These are phyloP conservation scores for Erithacus rubecula DNA, from an alignment of 2,797 vertebrate genomes.

Conservation along the genomic window DNA sequence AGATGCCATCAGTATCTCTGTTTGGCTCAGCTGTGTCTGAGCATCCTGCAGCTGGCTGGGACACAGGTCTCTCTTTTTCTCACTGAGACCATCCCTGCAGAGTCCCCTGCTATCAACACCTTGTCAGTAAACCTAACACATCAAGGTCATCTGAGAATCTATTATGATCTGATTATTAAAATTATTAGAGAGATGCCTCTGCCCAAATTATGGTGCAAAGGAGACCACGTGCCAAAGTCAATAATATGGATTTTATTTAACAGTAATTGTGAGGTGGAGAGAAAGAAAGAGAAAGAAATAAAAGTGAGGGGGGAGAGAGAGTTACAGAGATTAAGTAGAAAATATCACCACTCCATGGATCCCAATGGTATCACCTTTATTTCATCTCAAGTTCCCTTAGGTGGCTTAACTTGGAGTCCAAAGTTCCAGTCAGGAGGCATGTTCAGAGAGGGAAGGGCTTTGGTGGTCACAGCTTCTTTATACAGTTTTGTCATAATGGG, in stretches of 20 bases:
- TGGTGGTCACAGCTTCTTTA: background rate
- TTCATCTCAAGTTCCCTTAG: background rate
- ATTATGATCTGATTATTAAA: background rate
- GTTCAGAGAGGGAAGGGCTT: background rate
- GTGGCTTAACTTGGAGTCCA: background rate
- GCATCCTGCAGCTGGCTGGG: background rate
- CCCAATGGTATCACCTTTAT: background rate
- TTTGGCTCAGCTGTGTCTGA: background rate
- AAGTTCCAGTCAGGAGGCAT: background rate
- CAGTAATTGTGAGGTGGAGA: background rate
- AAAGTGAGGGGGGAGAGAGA: background rate
- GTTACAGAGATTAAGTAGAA: background rate
- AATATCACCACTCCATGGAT: background rate
- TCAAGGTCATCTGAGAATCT: background rate
- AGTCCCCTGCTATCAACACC: accelerated
- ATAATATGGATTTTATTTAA: background rate
- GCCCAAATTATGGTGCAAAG: background rate
- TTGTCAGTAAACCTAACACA: background rate
- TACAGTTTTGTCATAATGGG: background rate
- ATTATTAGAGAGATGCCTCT: background rate
- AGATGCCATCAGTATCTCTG: background rate
- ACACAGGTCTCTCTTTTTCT: background rate
- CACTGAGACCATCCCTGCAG: background rate
- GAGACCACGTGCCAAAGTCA: background rate
- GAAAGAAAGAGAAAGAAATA: background rate